Base-by-base conservation (phyloP, 2,797 vertebrate species). In the Alosa sapidissima region DNA sequence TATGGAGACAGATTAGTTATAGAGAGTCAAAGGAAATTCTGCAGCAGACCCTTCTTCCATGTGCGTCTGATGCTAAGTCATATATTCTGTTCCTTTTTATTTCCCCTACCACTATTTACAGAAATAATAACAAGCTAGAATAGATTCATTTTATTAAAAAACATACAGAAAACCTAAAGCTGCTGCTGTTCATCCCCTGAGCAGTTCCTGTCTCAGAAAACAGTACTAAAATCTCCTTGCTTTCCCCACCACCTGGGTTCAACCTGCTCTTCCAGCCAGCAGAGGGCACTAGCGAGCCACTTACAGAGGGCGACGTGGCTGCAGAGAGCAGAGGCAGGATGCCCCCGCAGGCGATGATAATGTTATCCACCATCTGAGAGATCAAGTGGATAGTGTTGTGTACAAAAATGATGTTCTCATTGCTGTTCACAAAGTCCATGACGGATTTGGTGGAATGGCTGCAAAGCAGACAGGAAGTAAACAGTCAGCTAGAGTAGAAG, bases 371-470 rank as follows among this genome's bases (percentile, higher is more conserved):
- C 98, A 99, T 99, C 95, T 99, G 98, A 90, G 98, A 99, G 93
- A 99, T 99, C 93, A 99, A 98, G 95, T 99, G 98, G 93, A 99
- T 99, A 84, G 98, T 99, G 95, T 99, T 99, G 95, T 99, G 98
- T 90, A 99, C 98, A 91, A 99, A 99, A 94, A 99, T 99, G 94
- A 99, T 99, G 93, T 99, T 99, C 94, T 99, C 98, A 89, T 99
- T 99, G 95, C 98, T 99, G 95, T 99, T 99, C 92, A 99, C 98
- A 91, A 99, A 99, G 93, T 99, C 98, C 98, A 99, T 99, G 85
- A 99, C 97, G 19, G 98, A 99, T 92, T 99, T 99, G 75, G 98
- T 99, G 48, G 98, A 98, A 93, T 99, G 98, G 94, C 98, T 99
- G 93, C 41, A 94, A 93, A 8, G 13, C 65, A 52, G 82, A 33